Evolutionary conservation across 2,888 invertebrate species (phyloP), one percentile per base, ranked within the genome.

Genomic region (Teinopalpus imperialis): DNA sequence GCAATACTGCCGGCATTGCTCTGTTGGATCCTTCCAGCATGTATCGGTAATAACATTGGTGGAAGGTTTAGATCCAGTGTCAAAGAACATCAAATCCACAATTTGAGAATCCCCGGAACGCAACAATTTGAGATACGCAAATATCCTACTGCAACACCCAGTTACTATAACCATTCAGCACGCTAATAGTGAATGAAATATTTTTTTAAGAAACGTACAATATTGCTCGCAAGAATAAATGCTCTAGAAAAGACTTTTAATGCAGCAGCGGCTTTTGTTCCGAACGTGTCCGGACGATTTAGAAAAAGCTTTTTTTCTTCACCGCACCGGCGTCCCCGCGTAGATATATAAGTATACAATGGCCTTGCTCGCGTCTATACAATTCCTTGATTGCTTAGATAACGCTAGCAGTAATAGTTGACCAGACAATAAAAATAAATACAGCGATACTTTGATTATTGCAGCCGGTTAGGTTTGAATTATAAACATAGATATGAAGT

Each of bases 291-390:
- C 13, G 8, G 8, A 16, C 30, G 36, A 24, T 43, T 36, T 31
- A 43, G 36, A 43, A 36, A 43, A 36, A 30, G 23, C 18, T 9
- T 77, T 82, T 83, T 81, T 81, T 80, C 74, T 70, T 63, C 68
- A 69, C 72, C 70, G 67, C 67, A 67, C 69, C 69, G 57, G 57
- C 63, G 63, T 57, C 63, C 39, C 39, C 69, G 67, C 69, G 68
- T 72, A 79, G 79, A 79, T 81, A 79, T n/a, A n/a, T 74, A 69
- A 77, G 73, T 67, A 72, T 64, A 82, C 81, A 85, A 85, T 76
- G 60, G 75, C 58, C 57, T 57, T 66, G 63, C 68, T 65, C 66
- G 66, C 70, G 70, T 65, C 63, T 67, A 64, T 61, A 74, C 78
- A 79, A 74, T 72, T 64, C 66, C 51, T 65, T 69, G 81, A 82